Conservation (phyloP, 1,140 invertebrate genomes). For the Anthonomus grandis region DNA sequence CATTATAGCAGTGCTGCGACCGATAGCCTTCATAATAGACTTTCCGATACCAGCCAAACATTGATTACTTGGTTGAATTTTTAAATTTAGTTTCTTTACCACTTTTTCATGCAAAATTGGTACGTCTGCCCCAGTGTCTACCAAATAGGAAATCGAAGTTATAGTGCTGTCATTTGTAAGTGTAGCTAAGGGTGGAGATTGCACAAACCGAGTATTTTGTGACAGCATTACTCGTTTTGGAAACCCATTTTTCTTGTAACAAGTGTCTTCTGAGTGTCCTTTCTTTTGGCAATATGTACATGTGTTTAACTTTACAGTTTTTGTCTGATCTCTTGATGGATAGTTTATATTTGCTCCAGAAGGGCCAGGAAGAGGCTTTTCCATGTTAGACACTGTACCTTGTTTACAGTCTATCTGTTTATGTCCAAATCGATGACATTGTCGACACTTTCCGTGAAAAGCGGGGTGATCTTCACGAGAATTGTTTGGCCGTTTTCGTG, state of each 20-base stretch:
- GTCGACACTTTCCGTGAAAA: not conserved
- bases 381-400: not conserved
- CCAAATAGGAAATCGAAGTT: not conserved
- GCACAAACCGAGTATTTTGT: conserved; percentile 5
- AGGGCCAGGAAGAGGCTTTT: not conserved
- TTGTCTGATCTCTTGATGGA: not conserved
- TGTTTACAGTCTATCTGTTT: not conserved
- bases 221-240: conserved; percentile 1
- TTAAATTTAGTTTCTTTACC: not conserved
- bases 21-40: conserved; percentile 1
- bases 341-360: not conserved
- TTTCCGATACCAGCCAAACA: not conserved
- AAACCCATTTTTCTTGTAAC: not conserved
- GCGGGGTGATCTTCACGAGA: not conserved
- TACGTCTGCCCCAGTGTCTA: not conserved
- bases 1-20: conserved; percentile 1
- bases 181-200: not conserved
- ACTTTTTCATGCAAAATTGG: not conserved
- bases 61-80: conserved; percentile 1
- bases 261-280: not conserved
- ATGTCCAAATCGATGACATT: no score
- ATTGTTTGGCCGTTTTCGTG: not conserved
- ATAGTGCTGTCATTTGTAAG: not conserved
- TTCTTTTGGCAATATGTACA: no score
- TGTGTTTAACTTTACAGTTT: not conserved